These are phyloP conservation scores for Sisyra nigra DNA, from an alignment of 2,888 invertebrate genomes.

Conservation along the genomic window DNA sequence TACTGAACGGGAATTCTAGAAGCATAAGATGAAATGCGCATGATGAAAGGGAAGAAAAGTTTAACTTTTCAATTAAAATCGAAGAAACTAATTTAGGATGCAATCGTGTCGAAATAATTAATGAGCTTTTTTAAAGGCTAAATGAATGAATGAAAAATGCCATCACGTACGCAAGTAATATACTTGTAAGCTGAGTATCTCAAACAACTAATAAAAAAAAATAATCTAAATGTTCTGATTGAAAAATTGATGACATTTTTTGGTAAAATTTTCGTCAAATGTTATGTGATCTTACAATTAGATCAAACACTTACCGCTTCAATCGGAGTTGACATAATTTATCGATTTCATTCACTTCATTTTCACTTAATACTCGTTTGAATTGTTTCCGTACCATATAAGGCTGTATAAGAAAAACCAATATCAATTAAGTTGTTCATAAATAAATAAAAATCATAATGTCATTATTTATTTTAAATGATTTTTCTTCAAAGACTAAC, in stretches of 20 bases:
- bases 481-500: no score
- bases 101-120: background rate
- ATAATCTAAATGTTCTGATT: no score
- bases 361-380: constrained; percentile 15
- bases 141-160: no score
- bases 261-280: no score
- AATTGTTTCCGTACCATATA: constrained; percentile 4
- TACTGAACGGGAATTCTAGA: constrained; percentile 51
- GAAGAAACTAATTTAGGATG: background rate
- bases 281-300: no score
- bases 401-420: background rate
- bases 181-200: no score
- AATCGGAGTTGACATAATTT: constrained; percentile 26
- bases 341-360: constrained; percentile 24
- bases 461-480: background rate
- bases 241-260: no score
- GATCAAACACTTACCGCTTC: constrained; percentile 16
- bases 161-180: no score
- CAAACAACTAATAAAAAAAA: no score
- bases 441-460: constrained; percentile 1
- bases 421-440: background rate
- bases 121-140: no score
- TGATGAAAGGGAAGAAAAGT: background rate
- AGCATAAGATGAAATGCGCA: constrained; percentile 12
- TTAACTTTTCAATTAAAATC: no score